A percentile compares a stretch with the other conserved stretches of the same genome.
These are phyloP conservation scores for Adelphocoris suturalis DNA, from an alignment of 2,888 invertebrate genomes.

Conservation along the genomic window DNA sequence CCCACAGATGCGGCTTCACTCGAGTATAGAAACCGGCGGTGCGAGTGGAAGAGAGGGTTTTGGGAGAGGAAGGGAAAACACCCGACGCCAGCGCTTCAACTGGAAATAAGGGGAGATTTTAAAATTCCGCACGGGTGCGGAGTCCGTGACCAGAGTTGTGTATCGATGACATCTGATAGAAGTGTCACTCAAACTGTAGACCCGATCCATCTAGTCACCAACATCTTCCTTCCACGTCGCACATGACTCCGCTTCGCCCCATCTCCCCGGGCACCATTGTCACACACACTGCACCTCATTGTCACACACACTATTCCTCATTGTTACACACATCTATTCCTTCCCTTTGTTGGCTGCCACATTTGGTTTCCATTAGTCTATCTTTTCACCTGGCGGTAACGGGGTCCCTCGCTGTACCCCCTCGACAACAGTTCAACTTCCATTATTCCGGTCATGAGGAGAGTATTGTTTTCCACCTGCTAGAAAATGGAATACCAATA, in stretches of 20 bases:
- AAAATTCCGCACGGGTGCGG: slow-evolving; percentile 60
- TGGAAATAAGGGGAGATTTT: slow-evolving; percentile 65
- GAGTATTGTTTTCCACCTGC: slow-evolving; percentile 39
- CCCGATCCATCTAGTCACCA: slow-evolving; percentile 58
- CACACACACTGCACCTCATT: not conserved
- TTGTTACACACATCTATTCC: slow-evolving; percentile 67
- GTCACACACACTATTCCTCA: slow-evolving; percentile 56
- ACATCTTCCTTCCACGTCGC: slow-evolving; percentile 64
- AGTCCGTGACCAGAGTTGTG: slow-evolving; percentile 66
- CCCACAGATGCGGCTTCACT: not conserved
- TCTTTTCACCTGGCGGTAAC: slow-evolving; percentile 55
- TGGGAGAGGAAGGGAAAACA: not conserved
- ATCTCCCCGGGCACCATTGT: slow-evolving; percentile 45
- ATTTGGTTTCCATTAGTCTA: slow-evolving; percentile 66
- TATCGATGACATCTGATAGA: slow-evolving; percentile 65
- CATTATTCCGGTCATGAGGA: slow-evolving; percentile 58
- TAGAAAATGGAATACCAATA: slow-evolving; percentile 54
- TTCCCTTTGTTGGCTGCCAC: slow-evolving; percentile 44
- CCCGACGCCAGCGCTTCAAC: slow-evolving; percentile 31
- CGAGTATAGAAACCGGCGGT: not conserved
- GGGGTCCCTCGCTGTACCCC: slow-evolving; percentile 13
- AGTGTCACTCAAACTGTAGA: slow-evolving; percentile 56
- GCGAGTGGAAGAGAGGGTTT: not conserved
- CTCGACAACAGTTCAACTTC: slow-evolving; percentile 57
- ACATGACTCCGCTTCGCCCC: slow-evolving; percentile 38